Percentiles rank a stretch among this genome's conserved stretches.
Evolutionary conservation across 2,113 vertebrate species (phyloP).

Genomic region (Podiceps cristatus): DNA sequence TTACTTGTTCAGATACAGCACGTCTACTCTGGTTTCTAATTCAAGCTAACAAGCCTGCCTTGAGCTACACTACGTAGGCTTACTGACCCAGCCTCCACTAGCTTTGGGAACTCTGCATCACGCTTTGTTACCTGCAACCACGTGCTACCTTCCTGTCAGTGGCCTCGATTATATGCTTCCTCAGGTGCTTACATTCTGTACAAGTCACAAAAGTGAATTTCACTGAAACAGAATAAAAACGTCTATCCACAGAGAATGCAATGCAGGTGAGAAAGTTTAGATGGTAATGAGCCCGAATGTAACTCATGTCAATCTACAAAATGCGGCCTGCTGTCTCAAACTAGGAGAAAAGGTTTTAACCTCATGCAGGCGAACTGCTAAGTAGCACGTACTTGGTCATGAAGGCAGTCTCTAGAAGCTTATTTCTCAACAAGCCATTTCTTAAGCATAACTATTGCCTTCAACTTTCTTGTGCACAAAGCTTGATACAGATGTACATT

Average conservation of each 20-base stretch:
- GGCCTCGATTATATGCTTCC: not conserved
- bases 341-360: not conserved
- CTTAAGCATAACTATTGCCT: conserved; percentile 11
- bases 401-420: not conserved
- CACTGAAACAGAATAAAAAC: not conserved
- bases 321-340: not conserved
- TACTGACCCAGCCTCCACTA: not conserved
- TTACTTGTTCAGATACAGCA: not conserved
- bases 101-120: not conserved
- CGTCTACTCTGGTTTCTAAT: not conserved
- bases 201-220: not conserved
- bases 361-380: not conserved
- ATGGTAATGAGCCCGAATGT: not conserved
- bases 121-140: not conserved
- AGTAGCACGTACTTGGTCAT: not conserved
- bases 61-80: rapidly evolving
- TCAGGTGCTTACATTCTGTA: not conserved
- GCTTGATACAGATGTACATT: not conserved
- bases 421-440: conserved; percentile 26
- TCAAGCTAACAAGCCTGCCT: not conserved
- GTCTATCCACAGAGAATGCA: not conserved
- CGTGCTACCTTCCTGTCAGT: rapidly evolving
- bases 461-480: conserved; percentile 20
- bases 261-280: not conserved
- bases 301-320: not conserved